Percentiles rank a stretch among this genome's conserved stretches.
Conservation (phyloP, 2,888 invertebrate species). For the Pristionchus arcanus region DNA sequence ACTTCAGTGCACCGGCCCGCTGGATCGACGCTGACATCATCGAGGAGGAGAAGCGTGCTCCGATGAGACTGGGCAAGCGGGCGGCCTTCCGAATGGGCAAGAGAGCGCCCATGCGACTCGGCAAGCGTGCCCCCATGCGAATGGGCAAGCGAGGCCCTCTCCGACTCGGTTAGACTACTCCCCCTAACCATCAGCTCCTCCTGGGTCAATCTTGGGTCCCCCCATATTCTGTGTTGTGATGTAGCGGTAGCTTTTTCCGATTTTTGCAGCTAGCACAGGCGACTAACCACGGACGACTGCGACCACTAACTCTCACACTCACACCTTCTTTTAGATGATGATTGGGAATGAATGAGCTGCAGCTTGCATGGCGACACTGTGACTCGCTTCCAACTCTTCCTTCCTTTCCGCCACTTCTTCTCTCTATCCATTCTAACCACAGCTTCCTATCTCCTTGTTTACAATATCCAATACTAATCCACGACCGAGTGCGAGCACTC, state of each 20-base stretch:
- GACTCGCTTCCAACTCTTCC: not conserved
- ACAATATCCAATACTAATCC: conserved; percentile 16
- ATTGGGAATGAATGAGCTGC: conserved; percentile 14
- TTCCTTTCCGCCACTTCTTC: not conserved
- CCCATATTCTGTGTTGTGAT: not conserved
- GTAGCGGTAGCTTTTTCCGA: not conserved
- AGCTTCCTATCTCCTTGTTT: not conserved
- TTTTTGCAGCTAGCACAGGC: conserved; percentile 8
- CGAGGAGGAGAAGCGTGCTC: conserved; percentile 24
- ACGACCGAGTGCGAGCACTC: conserved; percentile 6
- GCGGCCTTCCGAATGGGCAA: conserved; percentile 65
- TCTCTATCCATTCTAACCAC: not conserved
- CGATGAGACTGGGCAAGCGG: conserved; percentile 63
- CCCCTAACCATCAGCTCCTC: not conserved
- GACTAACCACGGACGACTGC: not conserved
- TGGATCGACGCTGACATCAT: conserved; percentile 50
- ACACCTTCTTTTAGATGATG: conserved; percentile 24
- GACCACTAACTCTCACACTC: not conserved
- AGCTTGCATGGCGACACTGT: conserved; percentile 21
- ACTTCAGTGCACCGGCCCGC: not conserved
- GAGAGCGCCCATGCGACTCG: conserved; percentile 67
- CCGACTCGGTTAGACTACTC: conserved; percentile 60
- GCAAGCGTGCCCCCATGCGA: conserved; percentile 68
- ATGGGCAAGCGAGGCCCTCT: conserved; percentile 66
- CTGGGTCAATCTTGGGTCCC: conserved; percentile 42